Evolutionary conservation across 2,888 invertebrate genomes (phyloP), one percentile per base, ranked within the genome.

Genomic region (Chymomyza fuscimana): DNA sequence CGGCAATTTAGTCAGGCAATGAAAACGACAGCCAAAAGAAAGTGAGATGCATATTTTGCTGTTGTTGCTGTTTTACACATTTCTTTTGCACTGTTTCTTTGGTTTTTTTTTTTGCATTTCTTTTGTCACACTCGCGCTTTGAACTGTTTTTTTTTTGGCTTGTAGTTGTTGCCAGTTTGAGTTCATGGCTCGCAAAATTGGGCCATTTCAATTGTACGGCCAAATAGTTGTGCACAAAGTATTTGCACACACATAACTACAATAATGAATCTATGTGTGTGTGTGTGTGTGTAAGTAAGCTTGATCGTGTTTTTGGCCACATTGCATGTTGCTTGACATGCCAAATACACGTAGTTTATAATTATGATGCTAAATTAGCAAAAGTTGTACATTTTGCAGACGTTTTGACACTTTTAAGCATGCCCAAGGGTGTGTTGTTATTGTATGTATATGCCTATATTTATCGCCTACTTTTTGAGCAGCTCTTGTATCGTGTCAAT

Each of bases 111-210:
- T 32, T 32, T 32, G 73, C 71, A 78, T 78, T 80, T 77, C 76
- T 79, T 81, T 80, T 74, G 63, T 58, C 65, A 46, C 22, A 59
- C 51, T 65, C 56, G 65, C 29, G 59, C 36, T 61, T 70, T 64
- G 64, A 54, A 25, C 59, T 65, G 70, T 63, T 65, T 29, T 29
- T 67, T 36, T 32, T 32, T 32, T 32, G 32, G 32, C 9, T 9
- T 64, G 29, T 65, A 19, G 67, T 62, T 74, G 65, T 72, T 80
- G 81, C 69, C 77, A 73, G 65, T 74, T 76, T 82, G 88, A 88
- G 85, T 85, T 85, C 85, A 85, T 84, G 85, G 85, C 85, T 84
- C 83, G 74, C 80, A 81, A 82, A 85, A 88, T 84, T 85, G 80
- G 85, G 86, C 76, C 85, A 85, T 88, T 88, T 66, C 51, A 66